Conservation (phyloP, 2,113 vertebrate genomes). For the Carassius carassius region DNA sequence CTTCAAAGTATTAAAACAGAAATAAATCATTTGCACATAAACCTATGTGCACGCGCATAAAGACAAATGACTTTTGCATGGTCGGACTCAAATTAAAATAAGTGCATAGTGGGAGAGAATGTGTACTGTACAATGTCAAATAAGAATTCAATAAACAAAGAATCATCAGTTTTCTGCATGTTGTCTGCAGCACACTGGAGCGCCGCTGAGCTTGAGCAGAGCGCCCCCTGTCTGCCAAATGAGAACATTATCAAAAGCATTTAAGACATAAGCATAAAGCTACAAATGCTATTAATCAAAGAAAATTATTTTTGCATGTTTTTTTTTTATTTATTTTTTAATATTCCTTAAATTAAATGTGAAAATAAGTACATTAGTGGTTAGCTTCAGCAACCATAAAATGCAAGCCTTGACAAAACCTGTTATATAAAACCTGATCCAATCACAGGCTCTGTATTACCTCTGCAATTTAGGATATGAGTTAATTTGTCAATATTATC, state of each 20-base stretch:
- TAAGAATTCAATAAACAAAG: slow-evolving; percentile 49
- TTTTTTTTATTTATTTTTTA: neutral
- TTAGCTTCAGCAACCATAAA: neutral
- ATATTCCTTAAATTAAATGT: neutral
- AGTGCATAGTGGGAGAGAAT: neutral
- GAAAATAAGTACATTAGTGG: neutral
- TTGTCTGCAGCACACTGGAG: neutral
- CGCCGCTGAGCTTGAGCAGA: slow-evolving; percentile 24
- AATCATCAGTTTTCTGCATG: slow-evolving; percentile 17
- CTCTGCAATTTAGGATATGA: neutral
- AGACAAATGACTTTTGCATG: slow-evolving; percentile 12
- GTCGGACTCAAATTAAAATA: neutral
- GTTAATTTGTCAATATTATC: neutral
- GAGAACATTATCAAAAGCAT: neutral
- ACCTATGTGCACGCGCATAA: neutral
- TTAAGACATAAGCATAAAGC: neutral
- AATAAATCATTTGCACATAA: slow-evolving; percentile 17
- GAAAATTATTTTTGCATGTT: neutral
- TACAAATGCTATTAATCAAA: neutral
- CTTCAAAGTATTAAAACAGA: slow-evolving; percentile 17
- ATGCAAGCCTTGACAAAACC: neutral
- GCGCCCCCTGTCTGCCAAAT: slow-evolving; percentile 43
- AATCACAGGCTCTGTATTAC: neutral
- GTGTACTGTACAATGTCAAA: slow-evolving; percentile 39
- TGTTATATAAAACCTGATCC: neutral